These are phyloP conservation scores for Lophotriccus pileatus DNA, from an alignment of 2,797 vertebrate genomes.

Conservation along the genomic window DNA sequence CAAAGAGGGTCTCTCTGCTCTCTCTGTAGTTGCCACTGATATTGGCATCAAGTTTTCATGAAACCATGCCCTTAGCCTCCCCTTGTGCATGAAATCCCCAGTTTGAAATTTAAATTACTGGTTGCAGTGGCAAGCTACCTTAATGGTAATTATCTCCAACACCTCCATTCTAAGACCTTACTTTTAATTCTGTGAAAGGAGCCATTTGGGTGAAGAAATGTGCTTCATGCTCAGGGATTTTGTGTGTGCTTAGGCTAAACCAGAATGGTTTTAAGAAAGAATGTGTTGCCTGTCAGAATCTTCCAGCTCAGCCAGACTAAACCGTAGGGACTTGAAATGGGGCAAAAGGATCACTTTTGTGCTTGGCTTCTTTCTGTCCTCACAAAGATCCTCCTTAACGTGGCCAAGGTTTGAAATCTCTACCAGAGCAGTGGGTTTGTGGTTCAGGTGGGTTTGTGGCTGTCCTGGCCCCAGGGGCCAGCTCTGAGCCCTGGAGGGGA, in stretches of 20 bases:
- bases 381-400: not conserved
- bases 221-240: accelerated
- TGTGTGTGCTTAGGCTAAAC: not conserved
- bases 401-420: not conserved
- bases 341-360: not conserved
- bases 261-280: not conserved
- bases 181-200: not conserved
- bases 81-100: not conserved
- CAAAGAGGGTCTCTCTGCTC: not conserved
- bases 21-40: not conserved
- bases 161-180: not conserved
- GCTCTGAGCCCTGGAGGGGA: not conserved
- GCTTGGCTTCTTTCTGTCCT: not conserved
- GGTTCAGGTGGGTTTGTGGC: too few species aligned
- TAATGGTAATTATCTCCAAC: not conserved
- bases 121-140: not conserved
- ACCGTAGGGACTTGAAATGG: not conserved
- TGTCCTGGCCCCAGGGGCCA: too few species aligned
- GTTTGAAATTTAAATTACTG: not conserved
- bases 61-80: not conserved
- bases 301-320: not conserved
- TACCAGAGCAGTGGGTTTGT: not conserved
- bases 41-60: not conserved
- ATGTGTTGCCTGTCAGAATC: not conserved
- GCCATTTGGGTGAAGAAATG: not conserved